Base-by-base conservation (phyloP, 1,140 invertebrate species). In the Heliconius nattereri region DNA sequence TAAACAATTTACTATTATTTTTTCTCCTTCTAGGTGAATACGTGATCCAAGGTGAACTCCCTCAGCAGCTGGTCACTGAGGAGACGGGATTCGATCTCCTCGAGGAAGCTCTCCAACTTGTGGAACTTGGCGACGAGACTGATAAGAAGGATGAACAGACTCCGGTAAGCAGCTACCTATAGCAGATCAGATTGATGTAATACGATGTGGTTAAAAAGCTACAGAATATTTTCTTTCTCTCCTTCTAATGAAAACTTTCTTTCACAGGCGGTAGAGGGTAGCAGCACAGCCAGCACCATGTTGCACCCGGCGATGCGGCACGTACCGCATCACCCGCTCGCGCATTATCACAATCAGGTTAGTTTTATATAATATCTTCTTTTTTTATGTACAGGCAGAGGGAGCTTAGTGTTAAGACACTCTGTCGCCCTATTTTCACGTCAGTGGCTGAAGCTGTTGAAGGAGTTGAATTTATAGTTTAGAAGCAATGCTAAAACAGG, bases 31-130 rank as follows among this genome's bases (percentile, higher is more conserved):
- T 92, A 96, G 95, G 96, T 85, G 96, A 96, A 90, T 96, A 95
- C 95, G 94, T 96, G 78, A 92, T 96, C 82, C 95, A 96, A 79
- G 94, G 93, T 37, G 95, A 95, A 40, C 81, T 95, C 3, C 92
- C 92, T 1, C 81, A 88, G 0, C 94, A 92, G 77, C 93, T 95
- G 83, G 94, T 95, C 26, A 90, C 87, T 89, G 95, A 96, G 88
- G 96, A 96, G 89, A 96, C 97, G 1, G 79, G 91, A 9, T 94
- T 94, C 84, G 90, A 92, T 88, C 95, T 96, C 83, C 95, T 97
- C 57, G 97, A 97, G 85, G 96, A 97, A 87, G 96, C 97, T 49
- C 95, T 97, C 11, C 96, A 96, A 86, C 95, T 97, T 29, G 96
- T 97, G 60, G 96, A 96, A 75, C 95, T 97, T 87, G 96, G 97